Conservation (phyloP, 2,888 invertebrate genomes). For the Nemoura dubitans region DNA sequence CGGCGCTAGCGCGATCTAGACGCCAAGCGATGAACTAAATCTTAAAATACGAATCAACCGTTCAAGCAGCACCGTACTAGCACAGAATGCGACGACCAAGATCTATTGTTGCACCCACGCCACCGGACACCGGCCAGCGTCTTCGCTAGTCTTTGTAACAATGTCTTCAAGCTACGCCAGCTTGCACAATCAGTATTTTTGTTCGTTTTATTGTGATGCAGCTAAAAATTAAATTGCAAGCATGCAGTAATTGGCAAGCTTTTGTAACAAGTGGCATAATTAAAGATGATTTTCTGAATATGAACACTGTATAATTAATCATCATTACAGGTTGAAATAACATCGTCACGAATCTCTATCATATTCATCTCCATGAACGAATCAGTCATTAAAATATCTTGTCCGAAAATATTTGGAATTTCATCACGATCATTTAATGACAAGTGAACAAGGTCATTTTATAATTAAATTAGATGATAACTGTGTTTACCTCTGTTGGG, state of each 20-base stretch:
- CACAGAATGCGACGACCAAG: neutral
- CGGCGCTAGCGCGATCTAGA: neutral
- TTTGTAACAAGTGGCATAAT: neutral
- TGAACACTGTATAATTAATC: neutral
- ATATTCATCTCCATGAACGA: neutral
- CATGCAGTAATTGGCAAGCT: neutral
- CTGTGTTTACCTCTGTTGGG: neutral
- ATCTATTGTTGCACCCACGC: neutral
- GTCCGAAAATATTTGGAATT: neutral
- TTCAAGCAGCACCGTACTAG: neutral
- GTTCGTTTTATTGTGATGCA: neutral
- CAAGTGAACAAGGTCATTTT: neutral
- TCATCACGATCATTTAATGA: neutral
- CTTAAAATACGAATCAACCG: neutral
- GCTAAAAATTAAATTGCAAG: neutral
- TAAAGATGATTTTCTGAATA: neutral
- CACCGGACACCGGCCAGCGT: no score
- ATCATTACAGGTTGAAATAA: neutral
- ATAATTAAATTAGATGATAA: neutral
- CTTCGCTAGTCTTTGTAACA: no score
- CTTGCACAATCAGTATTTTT: neutral
- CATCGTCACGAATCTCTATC: neutral
- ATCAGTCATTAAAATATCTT: neutral
- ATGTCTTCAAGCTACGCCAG: no score
- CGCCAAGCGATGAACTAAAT: neutral